These are phyloP conservation scores for Agrochola circellaris DNA, from an alignment of 2,888 invertebrate species.

Conservation along the genomic window DNA sequence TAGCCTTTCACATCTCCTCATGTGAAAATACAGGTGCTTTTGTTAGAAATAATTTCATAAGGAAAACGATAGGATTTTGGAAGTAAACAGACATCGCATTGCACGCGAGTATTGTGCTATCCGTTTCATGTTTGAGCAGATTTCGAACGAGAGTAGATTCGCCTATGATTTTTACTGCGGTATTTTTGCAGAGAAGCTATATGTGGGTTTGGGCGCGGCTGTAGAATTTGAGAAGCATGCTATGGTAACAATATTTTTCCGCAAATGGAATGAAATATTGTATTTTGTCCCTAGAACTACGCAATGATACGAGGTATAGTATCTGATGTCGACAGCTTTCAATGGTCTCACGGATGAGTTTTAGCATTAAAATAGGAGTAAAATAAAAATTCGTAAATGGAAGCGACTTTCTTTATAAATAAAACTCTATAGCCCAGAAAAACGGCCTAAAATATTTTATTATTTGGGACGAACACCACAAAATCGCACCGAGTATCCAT, in stretches of 20 bases:
- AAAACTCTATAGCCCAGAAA: not conserved
- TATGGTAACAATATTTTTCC: not conserved
- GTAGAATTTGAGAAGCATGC: not conserved
- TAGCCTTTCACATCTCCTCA: conserved; percentile 32
- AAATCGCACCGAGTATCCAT: conserved; percentile 13
- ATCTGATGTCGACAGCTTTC: not conserved
- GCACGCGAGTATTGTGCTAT: conserved; percentile 44
- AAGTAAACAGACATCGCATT: conserved; percentile 34
- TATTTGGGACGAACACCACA: conserved; percentile 10
- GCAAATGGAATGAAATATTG: not conserved
- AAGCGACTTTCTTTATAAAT: not conserved
- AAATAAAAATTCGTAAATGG: not conserved
- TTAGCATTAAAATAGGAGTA: not conserved
- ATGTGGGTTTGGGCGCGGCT: not conserved
- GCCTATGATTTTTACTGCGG: not conserved
- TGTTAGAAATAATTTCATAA: conserved; percentile 58
- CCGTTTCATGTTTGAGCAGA: conserved; percentile 48
- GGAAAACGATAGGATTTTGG: conserved; percentile 51
- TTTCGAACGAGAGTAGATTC: conserved; percentile 28
- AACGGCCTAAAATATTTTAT: not conserved
- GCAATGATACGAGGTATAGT: not conserved
- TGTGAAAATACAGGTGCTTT: conserved; percentile 52
- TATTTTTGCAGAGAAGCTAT: conserved; percentile 15
- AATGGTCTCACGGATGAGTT: not conserved
- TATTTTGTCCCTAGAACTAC: not conserved